These are phyloP conservation scores for Dicranocentrus wangi DNA, from an alignment of 2,888 invertebrate genomes.

Conservation along the genomic window DNA sequence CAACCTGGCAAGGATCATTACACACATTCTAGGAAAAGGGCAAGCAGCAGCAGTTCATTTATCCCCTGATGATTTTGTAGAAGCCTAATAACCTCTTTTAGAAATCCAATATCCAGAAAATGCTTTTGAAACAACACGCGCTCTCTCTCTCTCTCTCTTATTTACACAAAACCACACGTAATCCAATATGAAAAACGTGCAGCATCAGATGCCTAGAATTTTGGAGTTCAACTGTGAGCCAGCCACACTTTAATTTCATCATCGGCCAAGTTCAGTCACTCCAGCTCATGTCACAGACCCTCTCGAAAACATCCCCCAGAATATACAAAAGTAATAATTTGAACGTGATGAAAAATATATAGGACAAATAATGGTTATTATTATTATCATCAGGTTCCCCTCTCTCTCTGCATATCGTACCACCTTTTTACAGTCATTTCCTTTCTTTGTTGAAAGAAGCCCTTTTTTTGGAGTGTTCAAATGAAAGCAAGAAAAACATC, in stretches of 20 bases:
- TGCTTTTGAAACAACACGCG: neutral
- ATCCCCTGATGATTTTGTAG: too few relatives aligned
- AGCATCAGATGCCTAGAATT: neutral
- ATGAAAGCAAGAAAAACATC: neutral
- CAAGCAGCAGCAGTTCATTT: too few relatives aligned
- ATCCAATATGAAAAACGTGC: neutral
- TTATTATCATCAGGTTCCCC: neutral
- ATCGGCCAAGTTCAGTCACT: too few relatives aligned
- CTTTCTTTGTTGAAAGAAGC: slow-evolving; percentile 14
- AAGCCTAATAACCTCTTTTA: neutral
- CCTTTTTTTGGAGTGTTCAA: neutral
- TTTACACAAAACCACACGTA: neutral
- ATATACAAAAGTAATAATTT: too few relatives aligned
- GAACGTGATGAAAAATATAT: slow-evolving; percentile 6
- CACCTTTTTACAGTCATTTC: neutral
- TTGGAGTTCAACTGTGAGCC: too few relatives aligned
- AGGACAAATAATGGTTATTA: slow-evolving; percentile 5
- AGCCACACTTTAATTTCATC: too few relatives aligned
- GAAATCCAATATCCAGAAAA: slow-evolving; percentile 26
- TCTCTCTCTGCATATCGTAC: too few relatives aligned
- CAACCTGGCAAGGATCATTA: slow-evolving; percentile 1
- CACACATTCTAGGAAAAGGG: too few relatives aligned
- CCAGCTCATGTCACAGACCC: too few relatives aligned
- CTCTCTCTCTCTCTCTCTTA: neutral
- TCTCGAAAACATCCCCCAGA: slow-evolving; percentile 11